Evolutionary conservation across 2,113 vertebrate species (phyloP).

Genomic region (Bothrops jararaca): DNA sequence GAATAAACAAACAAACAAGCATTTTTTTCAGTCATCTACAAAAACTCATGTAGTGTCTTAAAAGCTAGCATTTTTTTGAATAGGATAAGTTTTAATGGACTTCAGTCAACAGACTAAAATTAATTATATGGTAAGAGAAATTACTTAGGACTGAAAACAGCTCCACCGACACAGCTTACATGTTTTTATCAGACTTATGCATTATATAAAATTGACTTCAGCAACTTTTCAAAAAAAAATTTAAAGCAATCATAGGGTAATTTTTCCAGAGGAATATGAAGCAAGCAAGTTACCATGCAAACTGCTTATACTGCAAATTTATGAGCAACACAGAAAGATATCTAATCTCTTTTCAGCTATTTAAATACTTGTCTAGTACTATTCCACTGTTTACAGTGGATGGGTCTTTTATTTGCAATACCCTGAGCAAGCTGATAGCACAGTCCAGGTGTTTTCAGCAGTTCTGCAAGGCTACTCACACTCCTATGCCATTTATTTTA

Average conservation of each 20-base stretch:
- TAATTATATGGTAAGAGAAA: neutral
- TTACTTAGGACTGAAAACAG: neutral
- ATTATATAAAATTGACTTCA: neutral
- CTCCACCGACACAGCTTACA: neutral
- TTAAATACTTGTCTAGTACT: constrained; percentile 8
- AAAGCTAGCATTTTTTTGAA: neutral
- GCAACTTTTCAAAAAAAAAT: constrained; percentile 6
- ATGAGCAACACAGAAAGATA: neutral
- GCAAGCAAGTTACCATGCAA: constrained; percentile 18
- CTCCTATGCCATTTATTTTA: neutral
- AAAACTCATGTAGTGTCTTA: neutral
- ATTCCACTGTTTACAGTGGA: constrained; percentile 22
- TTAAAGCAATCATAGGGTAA: neutral
- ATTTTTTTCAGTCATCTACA: too few relatives aligned
- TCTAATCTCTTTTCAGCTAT: constrained; percentile 12
- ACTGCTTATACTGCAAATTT: constrained; percentile 1
- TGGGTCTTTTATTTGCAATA: neutral
- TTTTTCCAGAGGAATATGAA: neutral
- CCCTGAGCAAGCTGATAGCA: neutral
- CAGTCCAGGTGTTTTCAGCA: neutral
- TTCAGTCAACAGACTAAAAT: neutral
- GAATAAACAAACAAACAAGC: too few relatives aligned
- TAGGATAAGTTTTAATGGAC: neutral
- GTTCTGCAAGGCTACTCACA: neutral
- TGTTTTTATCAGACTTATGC: neutral